Percentiles rank a stretch among this genome's conserved stretches.
phyloP scores from a whole-genome alignment of 2,797 vertebrate species.

The Mastacembelus armatus region DNA sequence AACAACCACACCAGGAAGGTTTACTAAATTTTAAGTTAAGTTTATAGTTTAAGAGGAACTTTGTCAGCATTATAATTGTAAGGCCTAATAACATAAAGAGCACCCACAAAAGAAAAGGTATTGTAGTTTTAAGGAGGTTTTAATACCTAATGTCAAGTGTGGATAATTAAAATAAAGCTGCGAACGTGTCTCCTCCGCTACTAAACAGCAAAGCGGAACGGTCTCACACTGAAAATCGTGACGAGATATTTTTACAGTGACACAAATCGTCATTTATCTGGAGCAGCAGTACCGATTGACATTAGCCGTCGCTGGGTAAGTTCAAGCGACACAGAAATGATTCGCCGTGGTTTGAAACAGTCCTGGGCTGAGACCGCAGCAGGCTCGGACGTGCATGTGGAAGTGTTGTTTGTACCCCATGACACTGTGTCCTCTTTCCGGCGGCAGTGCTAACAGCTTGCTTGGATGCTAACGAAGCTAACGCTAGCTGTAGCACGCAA shows the following conservation, averaged over 20 bases:
- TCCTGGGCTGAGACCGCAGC: accelerated
- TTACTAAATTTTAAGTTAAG: too few species aligned
- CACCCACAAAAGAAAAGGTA: too few species aligned
- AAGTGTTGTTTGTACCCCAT: accelerated
- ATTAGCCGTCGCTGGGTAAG: constrained; percentile 51
- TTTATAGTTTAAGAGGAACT: too few species aligned
- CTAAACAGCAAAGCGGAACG: constrained; percentile 47
- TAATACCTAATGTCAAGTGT: too few species aligned
- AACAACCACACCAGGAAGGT: too few species aligned
- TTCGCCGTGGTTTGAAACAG: accelerated
- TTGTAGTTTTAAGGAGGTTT: too few species aligned
- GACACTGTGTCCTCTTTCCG: not conserved
- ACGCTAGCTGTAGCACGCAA: constrained; percentile 29
- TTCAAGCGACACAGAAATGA: not conserved
- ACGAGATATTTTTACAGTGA: constrained; percentile 51
- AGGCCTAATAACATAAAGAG: too few species aligned
- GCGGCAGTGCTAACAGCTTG: not conserved
- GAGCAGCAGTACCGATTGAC: constrained; percentile 1
- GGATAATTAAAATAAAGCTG: too few species aligned
- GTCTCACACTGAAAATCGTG: accelerated
- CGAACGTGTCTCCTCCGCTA: too few species aligned
- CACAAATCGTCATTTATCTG: constrained; percentile 52
- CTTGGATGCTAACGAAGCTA: constrained; percentile 53
- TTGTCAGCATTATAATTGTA: too few species aligned
- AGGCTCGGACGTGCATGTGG: not conserved